Evolutionary conservation across 1,140 invertebrate species (phyloP), one percentile per base, ranked within the genome.

Genomic region (Aphelenchoides besseyi): DNA sequence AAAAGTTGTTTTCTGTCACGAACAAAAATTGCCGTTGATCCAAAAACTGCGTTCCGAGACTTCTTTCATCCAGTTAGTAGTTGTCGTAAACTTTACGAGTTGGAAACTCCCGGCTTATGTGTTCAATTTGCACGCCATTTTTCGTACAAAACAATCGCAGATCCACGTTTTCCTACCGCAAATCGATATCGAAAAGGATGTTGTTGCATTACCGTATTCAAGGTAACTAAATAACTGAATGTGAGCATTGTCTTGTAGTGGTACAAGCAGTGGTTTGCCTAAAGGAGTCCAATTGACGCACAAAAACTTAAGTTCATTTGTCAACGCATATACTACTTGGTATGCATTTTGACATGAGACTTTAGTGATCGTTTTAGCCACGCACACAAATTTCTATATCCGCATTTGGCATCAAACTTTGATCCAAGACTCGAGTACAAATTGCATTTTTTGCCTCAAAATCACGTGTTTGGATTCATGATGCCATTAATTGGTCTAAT

Each of bases 401-500:
- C 2, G 28, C 37, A 68, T 1, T 33, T 68, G n/a, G n/a, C 9
- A n/a, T 12, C 66, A 1, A 26, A 64, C 23, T 67, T n/a, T 16
- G 53, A 68, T 67, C 18, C 48, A 29, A 23, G 12, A 18, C 66
- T 29, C 12, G 66, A 64, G 33, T 26, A 29, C 28, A n/a, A n/a
- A 8, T 1, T 67, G 12, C 86, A 84, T 0, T 85, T 93, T 5
- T 82, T 95, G 52, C 93, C 93, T 2, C 89, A 92, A 80, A 94
- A 90, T 75, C 93, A 95, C 80, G 91, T 91, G 66, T 95, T 91
- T 81, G 92, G 92, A 0, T 86, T 93, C 1, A 73, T 79, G 0
- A 77, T 85, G 2, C 79, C 87, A 74, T 74, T 83, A 26, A 78
- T 82, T 0, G 74, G 79, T 3, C 69, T 93, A 37, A 77, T 85